Evolutionary conservation across 2,113 vertebrate genomes (phyloP).

Genomic region (Mirounga angustirostris): DNA sequence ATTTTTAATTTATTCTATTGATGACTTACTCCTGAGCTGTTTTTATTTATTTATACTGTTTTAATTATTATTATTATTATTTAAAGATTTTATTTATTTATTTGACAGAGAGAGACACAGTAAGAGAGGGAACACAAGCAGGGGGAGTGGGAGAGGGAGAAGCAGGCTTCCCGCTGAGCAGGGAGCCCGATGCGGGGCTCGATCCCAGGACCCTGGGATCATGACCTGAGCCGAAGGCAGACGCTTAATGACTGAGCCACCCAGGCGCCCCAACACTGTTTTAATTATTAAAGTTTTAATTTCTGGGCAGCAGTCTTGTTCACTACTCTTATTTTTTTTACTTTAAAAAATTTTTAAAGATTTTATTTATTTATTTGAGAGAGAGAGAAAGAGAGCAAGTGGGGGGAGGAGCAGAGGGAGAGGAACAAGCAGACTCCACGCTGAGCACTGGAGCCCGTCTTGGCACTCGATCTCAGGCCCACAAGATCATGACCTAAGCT

Average conservation of each 20-base stretch:
- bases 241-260: no score
- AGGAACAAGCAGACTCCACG: background rate
- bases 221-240: no score
- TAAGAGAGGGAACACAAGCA: no score
- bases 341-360: background rate
- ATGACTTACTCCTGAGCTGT: conserved; percentile 43
- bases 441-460: background rate
- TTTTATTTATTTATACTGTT: conserved; percentile 1
- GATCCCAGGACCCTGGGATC: no score
- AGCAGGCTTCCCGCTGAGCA: no score
- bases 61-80: background rate
- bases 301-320: conserved; percentile 1
- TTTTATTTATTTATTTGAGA: background rate
- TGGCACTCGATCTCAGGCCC: background rate
- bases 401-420: background rate
- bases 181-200: no score
- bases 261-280: background rate
- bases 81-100: background rate
- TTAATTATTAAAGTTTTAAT: conserved; percentile 45
- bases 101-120: no score
- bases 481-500: background rate
- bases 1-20: conserved; percentile 32
- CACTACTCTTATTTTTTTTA: background rate
- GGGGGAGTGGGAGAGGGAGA: no score
- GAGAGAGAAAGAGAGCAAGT: background rate